These are phyloP conservation scores for Sinocyclocheilus rhinocerous DNA, from an alignment of 2,113 vertebrate genomes.

Conservation along the genomic window DNA sequence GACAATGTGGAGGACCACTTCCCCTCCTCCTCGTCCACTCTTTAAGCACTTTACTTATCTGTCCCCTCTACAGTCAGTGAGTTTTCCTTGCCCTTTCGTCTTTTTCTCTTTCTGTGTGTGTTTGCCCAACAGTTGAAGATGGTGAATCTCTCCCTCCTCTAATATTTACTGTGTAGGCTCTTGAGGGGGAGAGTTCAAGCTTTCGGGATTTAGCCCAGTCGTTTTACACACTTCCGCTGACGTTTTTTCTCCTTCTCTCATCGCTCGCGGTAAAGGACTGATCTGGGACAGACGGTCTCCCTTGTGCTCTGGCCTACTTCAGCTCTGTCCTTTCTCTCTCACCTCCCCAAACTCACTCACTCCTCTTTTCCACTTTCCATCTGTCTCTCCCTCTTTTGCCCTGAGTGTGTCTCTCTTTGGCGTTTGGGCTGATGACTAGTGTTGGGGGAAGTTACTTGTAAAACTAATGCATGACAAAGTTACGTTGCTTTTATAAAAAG, in stretches of 20 bases:
- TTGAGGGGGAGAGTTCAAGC: constrained; percentile 58
- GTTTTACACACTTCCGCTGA: constrained; percentile 59
- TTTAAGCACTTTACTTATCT: not conserved
- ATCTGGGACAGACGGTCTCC: constrained; percentile 79
- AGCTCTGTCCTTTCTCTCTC: constrained; percentile 60
- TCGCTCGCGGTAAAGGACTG: constrained; percentile 66
- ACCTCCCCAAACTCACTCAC: constrained; percentile 48
- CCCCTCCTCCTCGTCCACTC: not conserved
- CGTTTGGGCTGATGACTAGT: not conserved
- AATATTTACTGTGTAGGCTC: constrained; percentile 63
- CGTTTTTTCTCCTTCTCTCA: constrained; percentile 37
- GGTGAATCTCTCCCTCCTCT: constrained; percentile 52
- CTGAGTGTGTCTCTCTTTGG: constrained; percentile 35
- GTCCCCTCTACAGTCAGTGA: not conserved
- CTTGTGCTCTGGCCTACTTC: constrained; percentile 79
- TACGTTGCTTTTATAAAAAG: too few relatives aligned
- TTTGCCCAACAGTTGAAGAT: constrained; percentile 16
- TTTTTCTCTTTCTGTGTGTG: not conserved
- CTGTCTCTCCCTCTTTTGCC: constrained; percentile 46
- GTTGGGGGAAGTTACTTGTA: not conserved
- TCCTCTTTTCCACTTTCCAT: not conserved
- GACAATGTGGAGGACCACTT: too few relatives aligned
- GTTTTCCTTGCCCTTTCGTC: not conserved
- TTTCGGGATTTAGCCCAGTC: constrained; percentile 68
- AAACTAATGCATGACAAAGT: not conserved